phyloP scores from a whole-genome alignment of 2,888 invertebrate genomes.

The Eledona agricola region DNA sequence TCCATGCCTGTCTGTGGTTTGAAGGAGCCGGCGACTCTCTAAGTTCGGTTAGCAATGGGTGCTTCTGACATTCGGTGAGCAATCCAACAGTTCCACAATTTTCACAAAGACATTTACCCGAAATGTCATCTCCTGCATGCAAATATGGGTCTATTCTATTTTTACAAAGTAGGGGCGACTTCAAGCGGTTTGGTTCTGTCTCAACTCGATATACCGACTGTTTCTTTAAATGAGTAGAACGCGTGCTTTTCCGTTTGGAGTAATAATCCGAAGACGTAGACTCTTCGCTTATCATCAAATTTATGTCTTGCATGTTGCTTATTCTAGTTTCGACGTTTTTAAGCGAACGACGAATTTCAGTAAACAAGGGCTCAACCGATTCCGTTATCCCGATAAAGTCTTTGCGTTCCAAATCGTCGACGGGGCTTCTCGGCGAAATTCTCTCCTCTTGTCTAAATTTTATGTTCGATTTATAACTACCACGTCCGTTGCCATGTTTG shows the following conservation, averaged over 20 bases:
- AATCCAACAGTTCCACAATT: conserved; percentile 59
- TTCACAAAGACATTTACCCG: conserved; percentile 57
- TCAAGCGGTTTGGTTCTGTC: conserved; percentile 50
- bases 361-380: conserved; percentile 25
- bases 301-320: conserved; percentile 34
- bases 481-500: conserved; percentile 9
- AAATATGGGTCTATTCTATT: conserved; percentile 44
- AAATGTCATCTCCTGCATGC: conserved; percentile 42
- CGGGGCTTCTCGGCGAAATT: conserved; percentile 10
- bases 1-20: background rate
- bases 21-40: conserved; percentile 16
- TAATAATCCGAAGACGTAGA: conserved; percentile 6
- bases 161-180: conserved; percentile 50
- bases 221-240: conserved; percentile 1
- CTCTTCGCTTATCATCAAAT: conserved; percentile 34
- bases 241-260: conserved; percentile 1
- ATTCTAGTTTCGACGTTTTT: conserved; percentile 40
- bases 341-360: conserved; percentile 37
- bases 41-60: conserved; percentile 51
- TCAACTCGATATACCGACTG: conserved; percentile 55
- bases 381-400: conserved; percentile 30
- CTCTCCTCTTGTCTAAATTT: conserved; percentile 7
- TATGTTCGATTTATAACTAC: background rate
- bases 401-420: conserved; percentile 18
- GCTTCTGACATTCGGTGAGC: conserved; percentile 57